Conservation (phyloP, 37 sponge, comb jelly and placozoan species). For the Beroe forskalii region DNA sequence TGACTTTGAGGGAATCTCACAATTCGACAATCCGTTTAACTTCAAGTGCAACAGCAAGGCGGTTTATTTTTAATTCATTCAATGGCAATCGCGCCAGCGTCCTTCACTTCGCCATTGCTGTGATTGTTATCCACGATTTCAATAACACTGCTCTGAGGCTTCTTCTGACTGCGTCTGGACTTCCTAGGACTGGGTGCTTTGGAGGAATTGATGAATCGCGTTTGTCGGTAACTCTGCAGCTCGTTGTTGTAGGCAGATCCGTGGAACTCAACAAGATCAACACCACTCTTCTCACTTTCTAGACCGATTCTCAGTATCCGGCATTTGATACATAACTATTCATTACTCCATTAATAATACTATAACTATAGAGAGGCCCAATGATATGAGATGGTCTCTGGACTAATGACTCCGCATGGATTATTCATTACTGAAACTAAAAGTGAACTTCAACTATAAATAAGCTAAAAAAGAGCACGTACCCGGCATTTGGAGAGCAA, state of each 20-base stretch:
- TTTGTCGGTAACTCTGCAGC: neutral
- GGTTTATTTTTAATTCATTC: no score
- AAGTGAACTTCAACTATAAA: no score
- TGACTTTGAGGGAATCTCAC: no score
- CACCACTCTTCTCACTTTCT: neutral
- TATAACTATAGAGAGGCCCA: no score
- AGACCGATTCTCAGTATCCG: constrained; percentile 42
- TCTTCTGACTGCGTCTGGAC: neutral
- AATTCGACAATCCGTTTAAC: no score
- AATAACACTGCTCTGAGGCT: neutral
- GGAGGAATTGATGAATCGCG: neutral
- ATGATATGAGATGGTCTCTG: no score
- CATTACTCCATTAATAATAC: neutral
- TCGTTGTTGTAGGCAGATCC: constrained; percentile 36
- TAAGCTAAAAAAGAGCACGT: no score
- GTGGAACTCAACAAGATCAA: constrained; percentile 38
- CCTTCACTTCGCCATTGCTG: no score
- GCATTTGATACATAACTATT: no score
- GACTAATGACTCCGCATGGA: no score
- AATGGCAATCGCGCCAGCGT: no score
- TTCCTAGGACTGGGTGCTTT: neutral
- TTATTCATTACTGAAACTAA: neutral
- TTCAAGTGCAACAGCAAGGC: no score
- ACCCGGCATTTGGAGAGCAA: constrained; percentile 2
- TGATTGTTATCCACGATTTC: neutral